Conservation (phyloP, 2,888 invertebrate species). For the Papilio gigon region DNA sequence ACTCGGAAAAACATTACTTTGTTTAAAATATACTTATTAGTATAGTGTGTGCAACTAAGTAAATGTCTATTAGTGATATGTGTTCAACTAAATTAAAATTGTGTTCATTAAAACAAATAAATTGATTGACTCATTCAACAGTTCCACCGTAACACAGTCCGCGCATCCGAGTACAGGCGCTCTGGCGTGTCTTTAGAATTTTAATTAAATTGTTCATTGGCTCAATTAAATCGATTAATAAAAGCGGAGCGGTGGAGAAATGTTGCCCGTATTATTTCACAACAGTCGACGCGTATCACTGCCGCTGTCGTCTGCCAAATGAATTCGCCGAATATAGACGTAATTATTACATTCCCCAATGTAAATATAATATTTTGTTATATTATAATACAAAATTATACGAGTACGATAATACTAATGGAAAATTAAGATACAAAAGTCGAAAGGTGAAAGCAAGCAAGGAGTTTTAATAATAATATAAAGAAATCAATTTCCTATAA, state of each 20-base stretch:
- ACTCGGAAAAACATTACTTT: not conserved
- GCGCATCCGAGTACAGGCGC: constrained; percentile 55
- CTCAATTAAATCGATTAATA: constrained; percentile 77
- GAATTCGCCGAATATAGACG: constrained; percentile 12
- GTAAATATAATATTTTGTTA: constrained; percentile 3
- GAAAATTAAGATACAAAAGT: no score
- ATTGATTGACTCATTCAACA: constrained; percentile 12
- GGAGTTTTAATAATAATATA: no score
- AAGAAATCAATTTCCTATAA: no score
- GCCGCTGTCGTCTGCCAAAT: constrained; percentile 36
- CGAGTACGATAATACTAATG: not conserved
- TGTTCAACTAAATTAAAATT: not conserved
- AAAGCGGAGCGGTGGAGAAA: constrained; percentile 49
- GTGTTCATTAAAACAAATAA: not conserved
- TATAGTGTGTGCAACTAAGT: no score
- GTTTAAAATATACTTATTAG: not conserved
- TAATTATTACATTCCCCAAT: constrained; percentile 29
- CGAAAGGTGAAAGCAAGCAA: not conserved
- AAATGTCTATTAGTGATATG: not conserved
- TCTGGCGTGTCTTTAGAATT: constrained; percentile 73
- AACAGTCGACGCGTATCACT: constrained; percentile 32
- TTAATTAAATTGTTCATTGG: constrained; percentile 80
- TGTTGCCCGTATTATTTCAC: constrained; percentile 45
- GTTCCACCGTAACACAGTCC: constrained; percentile 50
- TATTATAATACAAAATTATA: not conserved